Conservation (phyloP, 2,797 vertebrate genomes). For the Luscinia luscinia region DNA sequence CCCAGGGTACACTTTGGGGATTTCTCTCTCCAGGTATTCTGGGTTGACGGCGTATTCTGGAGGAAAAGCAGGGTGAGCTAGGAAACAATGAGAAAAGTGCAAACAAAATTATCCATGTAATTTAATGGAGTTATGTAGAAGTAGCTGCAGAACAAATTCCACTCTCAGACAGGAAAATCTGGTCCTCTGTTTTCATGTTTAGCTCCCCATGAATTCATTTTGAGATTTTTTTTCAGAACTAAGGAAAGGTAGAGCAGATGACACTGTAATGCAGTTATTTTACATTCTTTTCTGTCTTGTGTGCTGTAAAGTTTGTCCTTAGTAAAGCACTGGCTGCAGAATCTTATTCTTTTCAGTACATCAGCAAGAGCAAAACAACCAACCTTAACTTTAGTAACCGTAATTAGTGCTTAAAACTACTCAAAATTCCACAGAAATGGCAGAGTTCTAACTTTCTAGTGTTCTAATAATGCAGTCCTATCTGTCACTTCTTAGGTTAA, state of each 20-base stretch:
- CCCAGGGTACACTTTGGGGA: slow-evolving; percentile 66
- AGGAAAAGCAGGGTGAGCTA: slow-evolving; percentile 61
- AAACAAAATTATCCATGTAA: not conserved
- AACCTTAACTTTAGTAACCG: not conserved
- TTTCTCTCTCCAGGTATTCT: slow-evolving; percentile 75
- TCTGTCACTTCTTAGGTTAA: not conserved
- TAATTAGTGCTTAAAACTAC: not conserved
- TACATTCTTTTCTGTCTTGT: not conserved
- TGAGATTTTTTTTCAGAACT: not conserved
- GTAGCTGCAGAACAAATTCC: not conserved
- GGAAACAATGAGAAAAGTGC: not conserved
- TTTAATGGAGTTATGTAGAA: not conserved
- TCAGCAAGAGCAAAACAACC: not conserved
- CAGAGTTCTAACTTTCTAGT: not conserved
- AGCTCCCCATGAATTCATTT: not conserved
- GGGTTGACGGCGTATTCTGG: slow-evolving; percentile 43
- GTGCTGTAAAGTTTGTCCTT: not conserved
- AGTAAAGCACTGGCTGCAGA: not conserved
- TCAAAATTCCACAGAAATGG: not conserved
- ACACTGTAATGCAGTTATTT: not conserved
- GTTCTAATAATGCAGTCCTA: not conserved
- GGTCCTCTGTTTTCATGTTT: not conserved
- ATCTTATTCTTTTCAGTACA: not conserved
- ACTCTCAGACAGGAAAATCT: not conserved
- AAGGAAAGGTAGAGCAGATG: not conserved